These are phyloP conservation scores for Chloropsis hardwickii DNA, from an alignment of 2,113 vertebrate genomes.

Conservation along the genomic window DNA sequence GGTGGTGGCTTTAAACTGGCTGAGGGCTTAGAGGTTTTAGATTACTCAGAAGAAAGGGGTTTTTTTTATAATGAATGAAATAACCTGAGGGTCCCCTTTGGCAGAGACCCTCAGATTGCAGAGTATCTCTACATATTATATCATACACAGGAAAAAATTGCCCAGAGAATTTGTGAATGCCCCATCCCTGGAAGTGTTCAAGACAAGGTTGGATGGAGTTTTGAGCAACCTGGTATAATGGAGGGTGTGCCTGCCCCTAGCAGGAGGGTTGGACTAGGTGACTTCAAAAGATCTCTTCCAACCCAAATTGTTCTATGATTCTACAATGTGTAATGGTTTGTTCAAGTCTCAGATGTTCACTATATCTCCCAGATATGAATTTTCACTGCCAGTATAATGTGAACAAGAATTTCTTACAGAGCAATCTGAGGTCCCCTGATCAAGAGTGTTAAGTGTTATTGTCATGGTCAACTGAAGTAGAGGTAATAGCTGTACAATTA, in stretches of 20 bases:
- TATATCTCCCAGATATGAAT: background rate
- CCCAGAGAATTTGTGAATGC: background rate
- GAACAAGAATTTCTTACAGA: background rate
- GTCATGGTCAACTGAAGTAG: background rate
- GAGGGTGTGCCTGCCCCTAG: background rate
- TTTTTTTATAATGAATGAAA: background rate
- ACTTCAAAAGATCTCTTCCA: background rate
- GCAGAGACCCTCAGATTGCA: no score
- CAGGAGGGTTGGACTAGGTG: background rate
- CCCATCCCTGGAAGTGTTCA: background rate
- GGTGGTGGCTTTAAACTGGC: background rate
- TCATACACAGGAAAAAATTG: background rate
- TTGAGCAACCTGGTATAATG: background rate
- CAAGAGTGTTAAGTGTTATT: background rate
- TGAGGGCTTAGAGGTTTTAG: background rate
- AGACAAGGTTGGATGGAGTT: background rate
- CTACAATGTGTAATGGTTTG: background rate
- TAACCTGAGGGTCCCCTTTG: no score
- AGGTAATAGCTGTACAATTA: background rate
- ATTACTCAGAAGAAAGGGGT: background rate
- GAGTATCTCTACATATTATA: no score
- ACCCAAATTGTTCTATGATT: background rate
- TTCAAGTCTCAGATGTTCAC: background rate
- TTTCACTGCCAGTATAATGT: background rate
- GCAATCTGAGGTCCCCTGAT: background rate